These are phyloP conservation scores for Ranitomeya imitator DNA, from an alignment of 2,113 vertebrate genomes.

Conservation along the genomic window DNA sequence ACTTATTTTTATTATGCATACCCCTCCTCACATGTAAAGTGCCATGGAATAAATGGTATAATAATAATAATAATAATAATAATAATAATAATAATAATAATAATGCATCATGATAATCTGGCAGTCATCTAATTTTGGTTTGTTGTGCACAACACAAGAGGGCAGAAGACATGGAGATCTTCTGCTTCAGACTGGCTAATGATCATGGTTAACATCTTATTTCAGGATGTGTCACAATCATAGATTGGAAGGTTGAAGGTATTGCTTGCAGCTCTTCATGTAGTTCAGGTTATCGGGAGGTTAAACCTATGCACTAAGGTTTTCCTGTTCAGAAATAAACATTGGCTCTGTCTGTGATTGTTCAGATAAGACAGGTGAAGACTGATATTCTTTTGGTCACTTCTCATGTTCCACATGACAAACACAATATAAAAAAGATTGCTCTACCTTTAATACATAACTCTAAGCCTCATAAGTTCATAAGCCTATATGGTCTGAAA, in stretches of 20 bases:
- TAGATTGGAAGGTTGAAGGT: neutral
- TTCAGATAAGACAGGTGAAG: neutral
- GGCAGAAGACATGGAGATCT: neutral
- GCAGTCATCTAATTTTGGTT: neutral
- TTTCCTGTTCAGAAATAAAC: constrained; percentile 34
- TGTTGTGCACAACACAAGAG: neutral
- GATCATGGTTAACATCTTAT: neutral
- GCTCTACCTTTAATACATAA: too few species aligned
- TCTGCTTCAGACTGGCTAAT: neutral
- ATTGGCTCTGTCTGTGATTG: neutral
- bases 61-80: too few species aligned
- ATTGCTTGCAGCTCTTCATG: neutral
- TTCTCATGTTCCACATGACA: too few species aligned
- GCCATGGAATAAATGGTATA: too few species aligned
- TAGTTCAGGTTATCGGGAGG: neutral
- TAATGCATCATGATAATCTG: neutral
- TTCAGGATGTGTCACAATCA: neutral
- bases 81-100: too few species aligned
- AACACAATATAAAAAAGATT: too few species aligned
- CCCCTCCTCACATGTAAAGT: too few species aligned
- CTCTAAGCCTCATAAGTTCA: too few species aligned
- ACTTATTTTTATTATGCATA: too few species aligned
- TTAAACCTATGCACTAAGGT: constrained; percentile 8
- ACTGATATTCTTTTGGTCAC: neutral
- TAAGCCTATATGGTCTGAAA: too few species aligned